Base-by-base conservation (phyloP, 2,888 invertebrate species). In the Leptopilina myrica region DNA sequence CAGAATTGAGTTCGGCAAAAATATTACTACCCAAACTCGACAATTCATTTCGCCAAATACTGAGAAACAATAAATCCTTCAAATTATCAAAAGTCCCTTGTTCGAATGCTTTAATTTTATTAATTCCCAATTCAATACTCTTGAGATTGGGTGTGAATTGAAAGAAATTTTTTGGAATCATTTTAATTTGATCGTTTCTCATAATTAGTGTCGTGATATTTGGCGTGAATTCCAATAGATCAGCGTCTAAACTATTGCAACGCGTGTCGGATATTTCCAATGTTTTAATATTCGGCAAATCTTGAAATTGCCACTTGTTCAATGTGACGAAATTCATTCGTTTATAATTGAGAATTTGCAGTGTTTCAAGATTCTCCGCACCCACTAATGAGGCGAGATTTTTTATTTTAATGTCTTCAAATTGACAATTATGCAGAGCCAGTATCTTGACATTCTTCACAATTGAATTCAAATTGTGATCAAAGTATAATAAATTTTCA, bases 11-110 rank as follows among this genome's bases (percentile, higher is more conserved):
- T 65, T 95, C 94, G 53, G 93, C 93, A 87, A 96, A 95, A 81
- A 94, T 93, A 79, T 94, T 93, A 1, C 56, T 15, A 14, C 46
- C 66, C 62, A 96, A 92, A 90, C 94, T 93, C 43, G 92, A 93
- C 78, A 97, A 92, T 84, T 94, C 93, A 88, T 96, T 97, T 85
- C 94, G 93, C 94, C 95, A 95, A 56, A 96, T 89, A 85, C 95
- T 95, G 76, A 97, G 91, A 76, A 94, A 93, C 77, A 92, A 91
- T 80, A 96, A 90, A 84, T 93, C 93, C 92, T 62, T 94, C 93
- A 14, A 85, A 73, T 7, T 93, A 92, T 67, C 93, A 93, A 87
- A 97, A 92, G 79, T 49, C 49, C 49, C 49, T 3, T 49, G 12
- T 49, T 49, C 49, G 49, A 49, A 49, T 11, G 12, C 11, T 49